Conservation (phyloP, 1,140 invertebrate genomes). For the Hypothenemus hampei region DNA sequence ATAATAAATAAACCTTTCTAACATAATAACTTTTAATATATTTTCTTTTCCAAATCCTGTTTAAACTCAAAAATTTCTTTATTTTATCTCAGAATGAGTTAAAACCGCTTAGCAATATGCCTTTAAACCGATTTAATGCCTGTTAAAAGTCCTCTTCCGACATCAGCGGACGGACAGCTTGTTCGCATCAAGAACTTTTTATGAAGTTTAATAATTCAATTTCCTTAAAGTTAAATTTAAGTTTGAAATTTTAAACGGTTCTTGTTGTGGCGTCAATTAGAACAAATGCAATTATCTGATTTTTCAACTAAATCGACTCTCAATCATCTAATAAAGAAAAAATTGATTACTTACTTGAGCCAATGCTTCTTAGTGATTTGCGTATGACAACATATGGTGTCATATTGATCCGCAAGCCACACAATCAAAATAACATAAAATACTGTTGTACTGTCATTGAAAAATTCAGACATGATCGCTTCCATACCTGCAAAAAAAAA, state of each 20-base stretch:
- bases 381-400: slow-evolving; percentile 96
- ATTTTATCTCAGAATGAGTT: neutral
- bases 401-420: slow-evolving; percentile 98
- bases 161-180: slow-evolving; percentile 19
- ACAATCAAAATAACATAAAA: slow-evolving; percentile 99
- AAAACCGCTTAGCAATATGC: slow-evolving; percentile 4
- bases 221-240: slow-evolving; percentile 22
- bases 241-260: slow-evolving; percentile 23
- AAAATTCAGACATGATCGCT: slow-evolving; percentile 99
- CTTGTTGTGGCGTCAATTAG: slow-evolving; percentile 23
- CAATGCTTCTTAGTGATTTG: slow-evolving; percentile 92
- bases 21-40: no score
- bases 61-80: no score
- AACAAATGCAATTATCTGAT: slow-evolving; percentile 23
- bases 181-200: slow-evolving; percentile 26
- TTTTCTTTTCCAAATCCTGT: no score
- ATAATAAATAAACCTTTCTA: no score
- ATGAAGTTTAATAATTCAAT: slow-evolving; percentile 27
- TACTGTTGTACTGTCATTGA: slow-evolving; percentile 96
- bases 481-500: slow-evolving; percentile 73
- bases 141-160: slow-evolving; percentile 10
- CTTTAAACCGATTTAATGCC: slow-evolving; percentile 16
- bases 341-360: slow-evolving; percentile 76
- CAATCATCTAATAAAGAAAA: neutral
- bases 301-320: slow-evolving; percentile 13